phyloP scores from a whole-genome alignment of 2,888 invertebrate genomes.

The Drosophila longiperda region DNA sequence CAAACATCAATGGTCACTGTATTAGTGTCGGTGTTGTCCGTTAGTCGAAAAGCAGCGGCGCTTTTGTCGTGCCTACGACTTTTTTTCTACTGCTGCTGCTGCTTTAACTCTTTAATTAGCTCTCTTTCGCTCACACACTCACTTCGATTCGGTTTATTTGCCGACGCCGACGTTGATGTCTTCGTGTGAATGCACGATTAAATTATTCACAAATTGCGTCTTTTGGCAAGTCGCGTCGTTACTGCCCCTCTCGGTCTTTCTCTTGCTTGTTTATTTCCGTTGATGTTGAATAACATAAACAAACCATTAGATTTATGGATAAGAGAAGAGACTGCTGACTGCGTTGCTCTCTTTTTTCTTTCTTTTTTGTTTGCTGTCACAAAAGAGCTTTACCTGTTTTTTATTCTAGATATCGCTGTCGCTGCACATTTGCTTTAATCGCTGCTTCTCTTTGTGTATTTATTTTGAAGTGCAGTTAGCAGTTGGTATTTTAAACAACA shows the following conservation, averaged over 20 bases:
- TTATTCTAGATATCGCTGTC: slow-evolving; percentile 16
- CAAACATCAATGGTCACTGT: slow-evolving; percentile 54
- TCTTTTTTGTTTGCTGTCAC: slow-evolving; percentile 15
- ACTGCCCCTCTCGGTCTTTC: slow-evolving; percentile 8
- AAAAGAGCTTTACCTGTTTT: slow-evolving; percentile 12
- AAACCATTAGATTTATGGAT: slow-evolving; percentile 44
- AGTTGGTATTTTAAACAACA: neutral
- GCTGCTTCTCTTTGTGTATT: neutral
- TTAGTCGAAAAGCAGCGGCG: slow-evolving; percentile 16
- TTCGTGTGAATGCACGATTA: slow-evolving; percentile 76
- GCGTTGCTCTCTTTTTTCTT: neutral
- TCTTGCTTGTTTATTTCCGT: slow-evolving; percentile 23
- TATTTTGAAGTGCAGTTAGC: slow-evolving; percentile 20
- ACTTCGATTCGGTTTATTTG: slow-evolving; percentile 11
- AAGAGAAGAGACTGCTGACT: slow-evolving; percentile 27
- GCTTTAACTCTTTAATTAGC: slow-evolving; percentile 48
- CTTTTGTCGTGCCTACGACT: slow-evolving; percentile 5
- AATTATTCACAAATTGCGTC: slow-evolving; percentile 79
- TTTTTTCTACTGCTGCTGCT: neutral
- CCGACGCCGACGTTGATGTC: slow-evolving; percentile 9
- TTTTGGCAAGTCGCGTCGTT: slow-evolving; percentile 40
- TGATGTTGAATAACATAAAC: slow-evolving; percentile 44
- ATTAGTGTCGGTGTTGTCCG: slow-evolving; percentile 14
- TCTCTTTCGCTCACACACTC: neutral
- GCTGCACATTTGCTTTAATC: slow-evolving; percentile 1